phyloP scores from a whole-genome alignment of 2,888 invertebrate species.

The Noctua fimbriata region DNA sequence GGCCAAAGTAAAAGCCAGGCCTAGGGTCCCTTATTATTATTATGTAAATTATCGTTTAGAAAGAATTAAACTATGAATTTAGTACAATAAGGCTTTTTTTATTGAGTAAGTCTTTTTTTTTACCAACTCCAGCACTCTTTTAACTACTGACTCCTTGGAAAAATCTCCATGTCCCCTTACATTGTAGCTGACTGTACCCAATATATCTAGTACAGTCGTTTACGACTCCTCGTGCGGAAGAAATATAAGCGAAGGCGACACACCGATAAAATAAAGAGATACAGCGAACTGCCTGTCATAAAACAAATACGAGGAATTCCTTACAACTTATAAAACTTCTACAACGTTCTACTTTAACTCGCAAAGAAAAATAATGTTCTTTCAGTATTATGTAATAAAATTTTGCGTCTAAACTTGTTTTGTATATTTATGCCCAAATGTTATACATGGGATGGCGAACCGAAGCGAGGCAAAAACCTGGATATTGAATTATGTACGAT shows the following conservation, averaged over 20 bases:
- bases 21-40: too few relatives aligned
- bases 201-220: background rate
- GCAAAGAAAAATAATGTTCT: background rate
- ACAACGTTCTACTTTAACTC: constrained; percentile 13
- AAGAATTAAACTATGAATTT: too few relatives aligned
- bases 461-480: background rate
- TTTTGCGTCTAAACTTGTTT: constrained; percentile 21
- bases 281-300: constrained; percentile 24
- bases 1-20: too few relatives aligned
- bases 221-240: background rate
- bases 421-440: constrained; percentile 28
- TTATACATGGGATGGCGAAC: background rate
- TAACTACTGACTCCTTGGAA: background rate
- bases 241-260: constrained; percentile 10
- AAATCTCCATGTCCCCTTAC: background rate
- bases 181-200: background rate
- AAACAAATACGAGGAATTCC: constrained; percentile 36
- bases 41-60: too few relatives aligned
- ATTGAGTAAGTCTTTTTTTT: background rate
- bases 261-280: constrained; percentile 27
- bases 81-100: too few relatives aligned
- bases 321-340: constrained; percentile 45
- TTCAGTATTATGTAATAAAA: constrained; percentile 23
- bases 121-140: background rate
- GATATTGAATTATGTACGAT: background rate